Evolutionary conservation across 2,797 vertebrate genomes (phyloP).

Genomic region (Amazona finschi): DNA sequence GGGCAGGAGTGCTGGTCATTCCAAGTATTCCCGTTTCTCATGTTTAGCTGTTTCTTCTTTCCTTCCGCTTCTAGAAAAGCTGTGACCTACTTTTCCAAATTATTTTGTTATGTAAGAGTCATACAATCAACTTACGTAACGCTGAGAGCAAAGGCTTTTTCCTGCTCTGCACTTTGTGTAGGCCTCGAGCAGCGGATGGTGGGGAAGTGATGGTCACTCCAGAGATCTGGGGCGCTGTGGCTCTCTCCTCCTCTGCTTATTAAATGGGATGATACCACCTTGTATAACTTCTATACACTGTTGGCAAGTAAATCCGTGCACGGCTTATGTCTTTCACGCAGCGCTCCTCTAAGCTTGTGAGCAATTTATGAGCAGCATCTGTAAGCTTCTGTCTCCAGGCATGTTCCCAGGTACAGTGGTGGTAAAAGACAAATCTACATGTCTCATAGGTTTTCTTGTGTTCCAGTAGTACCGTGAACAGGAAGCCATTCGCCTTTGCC

Average conservation of each 20-base stretch:
- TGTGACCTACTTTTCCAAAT: conserved; percentile 68
- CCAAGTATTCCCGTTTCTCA: background rate
- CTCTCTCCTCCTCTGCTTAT: background rate
- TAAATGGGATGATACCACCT: background rate
- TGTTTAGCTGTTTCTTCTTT: background rate
- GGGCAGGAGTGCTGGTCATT: background rate
- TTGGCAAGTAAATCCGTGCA: background rate
- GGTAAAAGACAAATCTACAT: conserved; percentile 50
- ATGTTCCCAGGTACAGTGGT: background rate
- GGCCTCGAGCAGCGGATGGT: conserved; percentile 21
- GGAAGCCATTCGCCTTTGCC: conserved; percentile 98
- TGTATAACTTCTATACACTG: background rate
- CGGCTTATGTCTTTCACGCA: background rate
- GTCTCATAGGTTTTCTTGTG: conserved; percentile 78
- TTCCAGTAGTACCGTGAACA: conserved; percentile 97
- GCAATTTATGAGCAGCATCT: rapidly evolving
- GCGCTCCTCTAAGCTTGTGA: background rate
- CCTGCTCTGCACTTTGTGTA: background rate
- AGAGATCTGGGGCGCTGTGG: background rate
- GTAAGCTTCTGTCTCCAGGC: background rate
- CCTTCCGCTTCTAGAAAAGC: conserved; percentile 44
- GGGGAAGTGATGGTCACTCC: background rate
- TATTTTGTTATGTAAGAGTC: conserved; percentile 68
- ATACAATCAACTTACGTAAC: conserved; percentile 65
- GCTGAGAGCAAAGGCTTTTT: conserved; percentile 25